These are phyloP conservation scores for Brotula barbata DNA, from an alignment of 2,797 vertebrate species.

Conservation along the genomic window DNA sequence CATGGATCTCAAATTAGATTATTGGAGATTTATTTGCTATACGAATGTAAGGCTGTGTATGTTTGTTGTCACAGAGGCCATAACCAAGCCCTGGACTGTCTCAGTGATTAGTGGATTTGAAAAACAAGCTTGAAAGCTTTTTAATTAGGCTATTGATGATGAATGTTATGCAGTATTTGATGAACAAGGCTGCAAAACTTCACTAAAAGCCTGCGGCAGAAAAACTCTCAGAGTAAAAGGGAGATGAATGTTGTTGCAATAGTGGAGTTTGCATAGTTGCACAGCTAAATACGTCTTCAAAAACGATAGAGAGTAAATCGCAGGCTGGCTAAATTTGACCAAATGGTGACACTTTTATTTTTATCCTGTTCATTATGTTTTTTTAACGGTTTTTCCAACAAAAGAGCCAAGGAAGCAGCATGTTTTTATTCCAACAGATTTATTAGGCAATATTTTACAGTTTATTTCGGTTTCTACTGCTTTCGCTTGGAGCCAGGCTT, in stretches of 20 bases:
- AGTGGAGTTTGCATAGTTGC: constrained; percentile 17
- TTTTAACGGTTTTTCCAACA: background rate
- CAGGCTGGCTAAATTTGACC: constrained; percentile 25
- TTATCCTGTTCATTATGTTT: background rate
- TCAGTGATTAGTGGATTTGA: constrained; percentile 71
- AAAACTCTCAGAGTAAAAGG: constrained; percentile 29
- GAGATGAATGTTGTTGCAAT: constrained; percentile 17
- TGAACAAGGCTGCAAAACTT: constrained; percentile 67
- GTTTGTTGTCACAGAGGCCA: constrained; percentile 49
- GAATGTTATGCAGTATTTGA: constrained; percentile 65
- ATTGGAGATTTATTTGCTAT: constrained; percentile 65
- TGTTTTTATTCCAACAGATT: constrained; percentile 23
- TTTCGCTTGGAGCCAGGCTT: constrained; percentile 25
- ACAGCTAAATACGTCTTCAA: constrained; percentile 1
- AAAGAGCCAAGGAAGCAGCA: background rate
- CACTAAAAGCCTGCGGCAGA: constrained; percentile 70
- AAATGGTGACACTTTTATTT: constrained; percentile 6
- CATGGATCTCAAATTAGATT: constrained; percentile 64
- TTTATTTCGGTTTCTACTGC: constrained; percentile 16
- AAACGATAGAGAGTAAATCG: constrained; percentile 19
- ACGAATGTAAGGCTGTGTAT: constrained; percentile 32
- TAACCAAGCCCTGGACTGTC: constrained; percentile 66
- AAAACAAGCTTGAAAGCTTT: constrained; percentile 85
- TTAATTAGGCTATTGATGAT: constrained; percentile 77
- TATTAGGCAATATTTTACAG: constrained; percentile 18